Percentiles rank a stretch among this genome's conserved stretches.
These are phyloP conservation scores for Argyresthia goedartella DNA, from an alignment of 2,888 invertebrate genomes.

Conservation along the genomic window DNA sequence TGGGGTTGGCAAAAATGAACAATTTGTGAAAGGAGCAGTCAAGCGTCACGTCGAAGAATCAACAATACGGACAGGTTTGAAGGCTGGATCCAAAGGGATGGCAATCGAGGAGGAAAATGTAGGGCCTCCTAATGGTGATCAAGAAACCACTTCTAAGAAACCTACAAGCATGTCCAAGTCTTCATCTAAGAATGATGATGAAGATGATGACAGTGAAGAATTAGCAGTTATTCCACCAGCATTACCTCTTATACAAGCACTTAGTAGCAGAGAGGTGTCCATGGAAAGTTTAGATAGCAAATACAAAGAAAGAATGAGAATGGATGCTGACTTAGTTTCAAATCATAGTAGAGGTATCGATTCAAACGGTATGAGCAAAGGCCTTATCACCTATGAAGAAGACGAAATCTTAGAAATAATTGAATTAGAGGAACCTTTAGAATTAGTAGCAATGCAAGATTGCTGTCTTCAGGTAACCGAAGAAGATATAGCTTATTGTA, in stretches of 20 bases:
- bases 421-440: slow-evolving; percentile 83
- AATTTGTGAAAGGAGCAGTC: slow-evolving; percentile 60
- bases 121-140: slow-evolving; percentile 43
- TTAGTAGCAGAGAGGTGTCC: slow-evolving; percentile 85
- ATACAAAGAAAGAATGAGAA: slow-evolving; percentile 78
- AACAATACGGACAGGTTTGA: slow-evolving; percentile 72
- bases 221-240: slow-evolving; percentile 86
- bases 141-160: slow-evolving; percentile 29
- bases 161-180: slow-evolving; percentile 31
- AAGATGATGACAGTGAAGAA: slow-evolving; percentile 85
- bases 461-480: slow-evolving; percentile 92
- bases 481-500: slow-evolving; percentile 91
- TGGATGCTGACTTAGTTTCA: slow-evolving; percentile 68
- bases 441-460: slow-evolving; percentile 89
- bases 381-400: slow-evolving; percentile 55
- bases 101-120: slow-evolving; percentile 63
- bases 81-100: slow-evolving; percentile 61
- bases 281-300: slow-evolving; percentile 85
- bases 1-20: slow-evolving; percentile 51
- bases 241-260: slow-evolving; percentile 81
- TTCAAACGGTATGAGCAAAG: slow-evolving; percentile 58
- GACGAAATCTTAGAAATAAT: slow-evolving; percentile 84
- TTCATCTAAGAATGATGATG: slow-evolving; percentile 66
- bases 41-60: slow-evolving; percentile 73
- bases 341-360: slow-evolving; percentile 69